A percentile compares a stretch with the other conserved stretches of the same genome.
phyloP scores from a whole-genome alignment of 1,140 invertebrate genomes.

The Battus philenor region DNA sequence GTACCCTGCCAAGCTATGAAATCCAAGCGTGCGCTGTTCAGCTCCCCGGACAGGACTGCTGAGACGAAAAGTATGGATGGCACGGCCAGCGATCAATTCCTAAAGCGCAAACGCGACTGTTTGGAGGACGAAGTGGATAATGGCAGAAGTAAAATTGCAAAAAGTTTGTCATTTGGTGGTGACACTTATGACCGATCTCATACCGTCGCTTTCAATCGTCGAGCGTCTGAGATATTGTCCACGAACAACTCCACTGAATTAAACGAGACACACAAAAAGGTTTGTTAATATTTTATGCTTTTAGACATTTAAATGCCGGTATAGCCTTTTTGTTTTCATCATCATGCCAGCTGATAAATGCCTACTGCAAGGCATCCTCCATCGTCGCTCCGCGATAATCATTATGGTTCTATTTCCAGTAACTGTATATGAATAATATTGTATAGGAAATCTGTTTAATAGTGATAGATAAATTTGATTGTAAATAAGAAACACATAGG shows the following conservation, averaged over 20 bases:
- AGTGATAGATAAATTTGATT: too few species aligned
- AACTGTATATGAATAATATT: too few species aligned
- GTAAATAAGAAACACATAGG: too few species aligned
- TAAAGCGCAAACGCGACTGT: constrained; percentile 73
- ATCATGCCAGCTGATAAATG: too few species aligned
- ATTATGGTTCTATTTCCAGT: too few species aligned
- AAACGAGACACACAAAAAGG: constrained; percentile 80
- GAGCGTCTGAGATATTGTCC: constrained; percentile 53
- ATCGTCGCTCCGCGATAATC: too few species aligned
- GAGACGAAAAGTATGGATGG: constrained; percentile 61
- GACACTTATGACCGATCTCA: constrained; percentile 38
- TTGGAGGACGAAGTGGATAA: constrained; percentile 73
- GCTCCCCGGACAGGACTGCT: constrained; percentile 57
- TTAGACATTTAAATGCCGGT: too few species aligned
- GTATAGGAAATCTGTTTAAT: too few species aligned
- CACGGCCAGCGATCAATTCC: constrained; percentile 47
- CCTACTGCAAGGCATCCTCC: too few species aligned
- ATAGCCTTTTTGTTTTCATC: too few species aligned
- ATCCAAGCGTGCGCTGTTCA: constrained; percentile 79
- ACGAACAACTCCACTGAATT: constrained; percentile 62
- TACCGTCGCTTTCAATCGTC: constrained; percentile 35
- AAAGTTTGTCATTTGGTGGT: constrained; percentile 79
- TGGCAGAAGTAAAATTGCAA: constrained; percentile 74
- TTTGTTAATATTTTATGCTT: too few species aligned
- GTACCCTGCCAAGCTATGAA: constrained; percentile 59